Base-by-base conservation (phyloP, 2,888 invertebrate genomes). In the Caenorhabditis imperialis region DNA sequence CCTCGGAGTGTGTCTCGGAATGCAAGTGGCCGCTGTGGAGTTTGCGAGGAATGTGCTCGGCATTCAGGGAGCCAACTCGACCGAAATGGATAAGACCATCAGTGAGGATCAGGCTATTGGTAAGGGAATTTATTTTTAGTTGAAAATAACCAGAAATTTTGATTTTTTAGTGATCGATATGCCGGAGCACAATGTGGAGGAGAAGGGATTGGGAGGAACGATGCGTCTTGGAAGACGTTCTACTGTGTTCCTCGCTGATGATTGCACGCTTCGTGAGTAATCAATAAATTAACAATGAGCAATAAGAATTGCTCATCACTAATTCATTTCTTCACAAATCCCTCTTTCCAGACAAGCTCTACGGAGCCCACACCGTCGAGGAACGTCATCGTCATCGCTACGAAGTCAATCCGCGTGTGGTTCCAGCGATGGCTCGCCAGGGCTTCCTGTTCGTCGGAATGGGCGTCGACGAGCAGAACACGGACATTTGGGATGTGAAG, bases 351-450 rank as follows among this genome's bases (percentile, higher is more conserved):
- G 85, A 79, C 47, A 78, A 81, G 33, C 76, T 86, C 33, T 86
- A 86, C 60, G 78, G 74, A 8, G 35, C 70, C 6, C 69, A 76
- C 55, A 91, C 71, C 57, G 92, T 99, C 58, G 94, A 96, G 85
- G 99, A 99, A 89, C 92, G 99, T 5, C 99, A 99, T 90, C 91
- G 99, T 51, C 99, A 99, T 89, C 91, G 99, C 23, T 99, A 95
- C 88, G 99, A 99, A 91, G 90, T 90, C 0, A 99, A 99, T 90
- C 95, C 95, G 0, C 91, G 92, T 47, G 93, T 93, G 88, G 93
- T 96, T 14, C 89, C 91, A 12, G 90, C 92, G 25, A 90, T 98
- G 27, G 94, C 95, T 89, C 91, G 92, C 40, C 92, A 92, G 27
- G 98, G 98, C 0, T 90, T 99, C 86, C 92, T 76, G 77, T 98